Conservation (phyloP, 1,140 invertebrate species). For the Conopomorpha cramerella region DNA sequence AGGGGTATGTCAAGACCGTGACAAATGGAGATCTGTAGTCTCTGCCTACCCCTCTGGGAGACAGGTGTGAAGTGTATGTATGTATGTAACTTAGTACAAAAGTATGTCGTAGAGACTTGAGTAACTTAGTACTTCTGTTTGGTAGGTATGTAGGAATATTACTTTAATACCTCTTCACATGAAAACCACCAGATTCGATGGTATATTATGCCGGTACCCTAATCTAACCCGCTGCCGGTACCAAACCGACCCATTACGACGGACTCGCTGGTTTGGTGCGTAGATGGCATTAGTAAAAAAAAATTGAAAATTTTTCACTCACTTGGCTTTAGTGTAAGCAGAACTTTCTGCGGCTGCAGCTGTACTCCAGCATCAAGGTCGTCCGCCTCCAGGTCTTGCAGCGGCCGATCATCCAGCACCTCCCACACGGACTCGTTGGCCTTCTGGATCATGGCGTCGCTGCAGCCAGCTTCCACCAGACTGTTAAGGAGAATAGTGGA, state of each 20-base stretch:
- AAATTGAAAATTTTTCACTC: constrained; percentile 7
- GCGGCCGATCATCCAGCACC: constrained; percentile 27
- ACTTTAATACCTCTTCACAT: background rate
- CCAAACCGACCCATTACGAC: background rate
- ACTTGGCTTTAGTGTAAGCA: constrained; percentile 41
- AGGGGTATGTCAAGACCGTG: too few species aligned
- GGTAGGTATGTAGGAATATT: background rate
- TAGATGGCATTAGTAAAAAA: background rate
- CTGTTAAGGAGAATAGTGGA: constrained; percentile 15
- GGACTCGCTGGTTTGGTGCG: background rate
- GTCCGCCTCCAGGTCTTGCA: constrained; percentile 31
- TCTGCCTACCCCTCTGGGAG: too few species aligned
- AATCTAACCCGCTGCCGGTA: too few species aligned
- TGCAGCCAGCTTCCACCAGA: constrained; percentile 34
- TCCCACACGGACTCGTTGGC: constrained; percentile 29
- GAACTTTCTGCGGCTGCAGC: constrained; percentile 47
- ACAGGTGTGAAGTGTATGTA: too few species aligned
- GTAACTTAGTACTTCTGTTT: too few species aligned
- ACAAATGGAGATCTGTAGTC: too few species aligned
- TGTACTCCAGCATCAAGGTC: constrained; percentile 37
- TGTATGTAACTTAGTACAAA: background rate
- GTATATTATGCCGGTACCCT: too few species aligned
- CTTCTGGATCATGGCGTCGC: constrained; percentile 32
- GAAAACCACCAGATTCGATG: too few species aligned
- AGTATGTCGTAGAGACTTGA: background rate